These are phyloP conservation scores for Pemphredon lugubris DNA, from an alignment of 2,888 invertebrate species.

Conservation along the genomic window DNA sequence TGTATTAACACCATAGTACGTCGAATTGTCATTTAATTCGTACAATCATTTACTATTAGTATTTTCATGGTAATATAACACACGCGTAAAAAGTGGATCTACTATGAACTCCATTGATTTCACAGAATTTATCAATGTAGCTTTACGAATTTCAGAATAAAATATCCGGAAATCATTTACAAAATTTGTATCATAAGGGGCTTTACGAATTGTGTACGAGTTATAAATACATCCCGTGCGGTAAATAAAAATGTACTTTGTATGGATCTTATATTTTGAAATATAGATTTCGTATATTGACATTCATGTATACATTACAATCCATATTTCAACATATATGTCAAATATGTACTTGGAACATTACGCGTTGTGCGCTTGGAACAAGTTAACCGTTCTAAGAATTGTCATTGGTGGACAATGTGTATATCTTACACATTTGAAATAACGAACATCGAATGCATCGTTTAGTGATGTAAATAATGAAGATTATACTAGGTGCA, in stretches of 20 bases:
- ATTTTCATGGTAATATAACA: too few relatives aligned
- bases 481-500: too few relatives aligned
- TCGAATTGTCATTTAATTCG: too few relatives aligned
- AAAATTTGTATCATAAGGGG: slow-evolving; percentile 13
- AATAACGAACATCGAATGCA: too few relatives aligned
- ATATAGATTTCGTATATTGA: slow-evolving; percentile 14
- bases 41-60: too few relatives aligned
- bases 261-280: slow-evolving; percentile 9
- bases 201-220: too few relatives aligned
- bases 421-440: too few relatives aligned
- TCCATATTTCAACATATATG: slow-evolving; percentile 1
- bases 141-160: slow-evolving; percentile 47
- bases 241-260: background rate
- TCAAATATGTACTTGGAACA: background rate
- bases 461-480: too few relatives aligned
- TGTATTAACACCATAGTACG: too few relatives aligned
- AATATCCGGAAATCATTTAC: slow-evolving; percentile 18
- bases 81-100: too few relatives aligned
- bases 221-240: background rate
- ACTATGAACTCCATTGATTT: slow-evolving; percentile 3
- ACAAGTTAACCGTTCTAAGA: background rate
- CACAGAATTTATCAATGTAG: slow-evolving; percentile 26
- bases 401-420: too few relatives aligned
- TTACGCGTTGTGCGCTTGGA: background rate
- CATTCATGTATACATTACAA: background rate